Base-by-base conservation (phyloP, 1,140 invertebrate genomes). In the Papilio dardanus region DNA sequence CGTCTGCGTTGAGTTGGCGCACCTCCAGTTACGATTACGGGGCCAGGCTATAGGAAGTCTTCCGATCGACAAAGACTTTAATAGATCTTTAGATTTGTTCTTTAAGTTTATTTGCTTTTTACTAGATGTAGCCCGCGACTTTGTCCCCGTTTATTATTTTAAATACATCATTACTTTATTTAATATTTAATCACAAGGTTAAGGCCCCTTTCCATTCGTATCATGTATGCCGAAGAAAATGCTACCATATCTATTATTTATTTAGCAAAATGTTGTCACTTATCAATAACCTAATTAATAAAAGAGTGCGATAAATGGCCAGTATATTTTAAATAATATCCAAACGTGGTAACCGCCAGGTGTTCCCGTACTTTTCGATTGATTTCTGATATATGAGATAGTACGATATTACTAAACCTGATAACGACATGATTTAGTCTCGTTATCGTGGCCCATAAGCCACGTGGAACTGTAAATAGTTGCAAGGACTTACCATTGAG, bases 311-410 rank as follows among this genome's bases (percentile, higher is more conserved):
- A n/a, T n/a, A n/a, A n/a, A n/a, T n/a, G n/a, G n/a, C n/a, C n/a
- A n/a, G n/a, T n/a, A n/a, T n/a, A n/a, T n/a, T n/a, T n/a, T n/a
- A n/a, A n/a, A n/a, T n/a, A n/a, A n/a, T n/a, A 58, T n/a, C 6
- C 42, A 76, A 68, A 8, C 77, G 80, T 83, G 83, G 1, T 78
- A 85, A 74, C 68, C 8, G 78, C 74, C 83, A 85, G 81, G 77
- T 85, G 83, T 76, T 76, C 71, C 37, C 54, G 62, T 19, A 65
- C 66, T 77, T 66, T 71, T 75, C 31, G 28, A 69, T 71, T 74
- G 31, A 28, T 35, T 77, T 74, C 82, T 58, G 54, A 84, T 74
- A n/a, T n/a, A 77, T 54, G 40, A 80, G 83, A 85, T 85, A 85
- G 62, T 42, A 30, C 31, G 77, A 80, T 82, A 85, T 85, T 83